Percentiles rank a stretch among this genome's conserved stretches.
These are phyloP conservation scores for Rhizomys pruinosus DNA, from an alignment of 2,113 vertebrate genomes.

Conservation along the genomic window DNA sequence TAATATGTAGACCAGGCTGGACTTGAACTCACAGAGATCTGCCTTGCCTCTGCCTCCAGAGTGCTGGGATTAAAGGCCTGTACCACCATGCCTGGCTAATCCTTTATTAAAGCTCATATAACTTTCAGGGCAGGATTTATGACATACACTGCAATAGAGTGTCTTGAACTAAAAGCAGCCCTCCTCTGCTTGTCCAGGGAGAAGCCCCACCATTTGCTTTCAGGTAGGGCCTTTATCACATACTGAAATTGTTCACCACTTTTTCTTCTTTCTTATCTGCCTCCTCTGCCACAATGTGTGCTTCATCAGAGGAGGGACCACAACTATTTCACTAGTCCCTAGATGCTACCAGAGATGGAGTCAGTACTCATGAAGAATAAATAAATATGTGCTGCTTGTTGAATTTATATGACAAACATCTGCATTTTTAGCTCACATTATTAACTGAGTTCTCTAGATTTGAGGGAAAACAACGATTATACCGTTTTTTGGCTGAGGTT, in stretches of 20 bases:
- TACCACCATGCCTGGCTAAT: too few species aligned
- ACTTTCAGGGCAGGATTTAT: neutral
- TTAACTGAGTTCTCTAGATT: constrained; percentile 48
- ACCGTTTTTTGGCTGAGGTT: neutral
- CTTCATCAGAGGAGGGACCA: neutral
- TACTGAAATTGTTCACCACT: neutral
- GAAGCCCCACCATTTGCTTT: neutral
- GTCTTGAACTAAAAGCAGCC: neutral
- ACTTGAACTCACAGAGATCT: too few species aligned
- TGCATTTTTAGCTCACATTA: constrained; percentile 9
- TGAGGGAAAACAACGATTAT: constrained; percentile 44
- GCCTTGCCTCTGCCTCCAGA: too few species aligned
- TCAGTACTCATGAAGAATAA: neutral
- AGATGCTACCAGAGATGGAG: neutral
- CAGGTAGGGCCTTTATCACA: neutral
- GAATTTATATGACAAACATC: constrained; percentile 46
- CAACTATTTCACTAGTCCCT: neutral
- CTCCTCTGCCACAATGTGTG: neutral
- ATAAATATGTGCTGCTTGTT: constrained; percentile 10
- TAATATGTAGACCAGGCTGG: too few species aligned
- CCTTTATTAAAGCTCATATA: neutral
- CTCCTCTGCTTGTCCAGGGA: neutral
- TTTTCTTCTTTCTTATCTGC: neutral
- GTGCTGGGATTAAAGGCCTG: too few species aligned
- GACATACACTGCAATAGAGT: neutral